Conservation (phyloP, 2,113 vertebrate genomes). For the Polyodon spathula region DNA sequence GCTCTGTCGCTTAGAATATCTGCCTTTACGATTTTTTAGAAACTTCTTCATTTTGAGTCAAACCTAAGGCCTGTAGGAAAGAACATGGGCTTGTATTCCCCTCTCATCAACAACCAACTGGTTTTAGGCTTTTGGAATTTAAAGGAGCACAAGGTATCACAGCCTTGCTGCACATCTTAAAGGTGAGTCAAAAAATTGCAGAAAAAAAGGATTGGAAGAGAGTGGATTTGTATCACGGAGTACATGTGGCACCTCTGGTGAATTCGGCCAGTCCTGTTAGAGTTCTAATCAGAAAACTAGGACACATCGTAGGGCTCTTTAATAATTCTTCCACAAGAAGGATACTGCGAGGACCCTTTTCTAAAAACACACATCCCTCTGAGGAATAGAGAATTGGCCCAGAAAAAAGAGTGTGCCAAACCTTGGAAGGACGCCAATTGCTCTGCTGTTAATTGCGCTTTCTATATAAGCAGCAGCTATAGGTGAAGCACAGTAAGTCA, state of each 20-base stretch:
- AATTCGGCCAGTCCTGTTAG: conserved; percentile 42
- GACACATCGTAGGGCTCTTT: conserved; percentile 59
- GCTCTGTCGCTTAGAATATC: conserved; percentile 43
- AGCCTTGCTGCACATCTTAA: neutral
- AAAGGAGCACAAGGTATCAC: conserved; percentile 4
- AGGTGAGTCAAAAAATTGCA: neutral
- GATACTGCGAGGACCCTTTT: conserved; percentile 68
- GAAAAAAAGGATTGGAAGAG: conserved; percentile 9
- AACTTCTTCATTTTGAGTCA: conserved; percentile 49
- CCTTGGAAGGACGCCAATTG: conserved; percentile 42
- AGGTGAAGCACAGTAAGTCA: conserved; percentile 29
- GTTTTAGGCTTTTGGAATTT: conserved; percentile 4
- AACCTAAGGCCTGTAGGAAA: conserved; percentile 19
- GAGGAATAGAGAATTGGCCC: conserved; percentile 58
- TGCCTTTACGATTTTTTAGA: conserved; percentile 40
- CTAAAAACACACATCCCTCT: conserved; percentile 57
- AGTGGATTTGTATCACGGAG: conserved; percentile 37
- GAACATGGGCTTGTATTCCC: neutral
- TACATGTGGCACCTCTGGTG: conserved; percentile 48
- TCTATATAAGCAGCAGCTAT: conserved; percentile 28
- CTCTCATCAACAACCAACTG: neutral
- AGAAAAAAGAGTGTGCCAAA: conserved; percentile 51
- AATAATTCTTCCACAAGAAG: conserved; percentile 65
- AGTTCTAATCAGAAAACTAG: conserved; percentile 64
- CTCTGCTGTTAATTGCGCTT: conserved; percentile 46